phyloP scores from a whole-genome alignment of 2,888 invertebrate species.

The Petrophora chlorosata region DNA sequence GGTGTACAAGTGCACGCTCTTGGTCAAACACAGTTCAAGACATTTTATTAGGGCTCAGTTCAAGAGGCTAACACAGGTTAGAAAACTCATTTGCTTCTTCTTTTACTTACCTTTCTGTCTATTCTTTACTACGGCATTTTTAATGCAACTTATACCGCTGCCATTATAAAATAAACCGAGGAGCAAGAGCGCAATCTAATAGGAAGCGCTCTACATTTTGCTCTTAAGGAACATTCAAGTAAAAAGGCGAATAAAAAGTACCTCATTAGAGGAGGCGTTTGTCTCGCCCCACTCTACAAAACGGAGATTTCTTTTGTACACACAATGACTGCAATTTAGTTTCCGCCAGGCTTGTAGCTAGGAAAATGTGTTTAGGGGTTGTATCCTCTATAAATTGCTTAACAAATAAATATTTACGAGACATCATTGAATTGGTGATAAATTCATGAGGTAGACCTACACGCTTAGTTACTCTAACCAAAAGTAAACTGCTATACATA shows the following conservation, averaged over 20 bases:
- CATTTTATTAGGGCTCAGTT: too few relatives aligned
- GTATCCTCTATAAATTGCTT: background rate
- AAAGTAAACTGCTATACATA: too few relatives aligned
- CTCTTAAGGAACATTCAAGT: constrained; percentile 21
- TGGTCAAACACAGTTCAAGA: too few relatives aligned
- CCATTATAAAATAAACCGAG: constrained; percentile 11
- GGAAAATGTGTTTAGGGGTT: background rate
- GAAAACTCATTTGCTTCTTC: too few relatives aligned
- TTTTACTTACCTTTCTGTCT: too few relatives aligned
- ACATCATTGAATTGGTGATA: too few relatives aligned
- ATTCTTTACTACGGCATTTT: too few relatives aligned
- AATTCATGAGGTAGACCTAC: too few relatives aligned
- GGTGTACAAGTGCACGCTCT: too few relatives aligned
- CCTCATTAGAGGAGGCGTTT: constrained; percentile 36
- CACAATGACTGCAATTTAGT: constrained; percentile 42
- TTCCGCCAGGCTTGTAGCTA: constrained; percentile 4
- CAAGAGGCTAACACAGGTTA: too few relatives aligned
- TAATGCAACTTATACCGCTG: background rate
- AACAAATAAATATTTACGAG: too few relatives aligned
- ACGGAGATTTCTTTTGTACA: constrained; percentile 38
- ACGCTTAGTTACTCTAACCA: too few relatives aligned
- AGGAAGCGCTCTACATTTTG: constrained; percentile 18
- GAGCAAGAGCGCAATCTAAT: constrained; percentile 20
- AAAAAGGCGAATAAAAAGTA: constrained; percentile 29
- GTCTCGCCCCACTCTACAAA: constrained; percentile 26